A percentile compares a stretch with the other conserved stretches of the same genome.
Conservation (phyloP, 1,140 invertebrate genomes). For the Macrobrachium nipponense region DNA sequence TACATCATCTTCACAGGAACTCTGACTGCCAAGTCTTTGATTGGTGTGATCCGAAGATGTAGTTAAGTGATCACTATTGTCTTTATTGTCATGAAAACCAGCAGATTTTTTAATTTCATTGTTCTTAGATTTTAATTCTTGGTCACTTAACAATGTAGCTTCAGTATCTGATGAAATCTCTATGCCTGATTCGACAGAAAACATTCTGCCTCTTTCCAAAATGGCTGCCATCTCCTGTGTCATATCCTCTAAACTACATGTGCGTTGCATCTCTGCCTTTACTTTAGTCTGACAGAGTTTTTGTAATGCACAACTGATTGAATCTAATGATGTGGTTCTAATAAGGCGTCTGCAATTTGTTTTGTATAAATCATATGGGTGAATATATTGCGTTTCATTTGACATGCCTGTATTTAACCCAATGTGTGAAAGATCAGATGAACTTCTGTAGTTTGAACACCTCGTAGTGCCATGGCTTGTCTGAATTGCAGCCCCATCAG, state of each 20-base stretch:
- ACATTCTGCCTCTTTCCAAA: conserved; percentile 38
- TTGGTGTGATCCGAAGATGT: not conserved
- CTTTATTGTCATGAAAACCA: too few relatives aligned
- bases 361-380: conserved; percentile 49
- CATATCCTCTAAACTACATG: conserved; percentile 48
- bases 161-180: not conserved
- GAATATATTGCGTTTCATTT: conserved; percentile 8
- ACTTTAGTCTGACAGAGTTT: conserved; percentile 14
- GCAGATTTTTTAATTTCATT: too few relatives aligned
- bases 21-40: not conserved
- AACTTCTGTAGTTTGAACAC: conserved; percentile 34
- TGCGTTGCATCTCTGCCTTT: conserved; percentile 38
- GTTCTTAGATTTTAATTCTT: too few relatives aligned
- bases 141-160: too few relatives aligned
- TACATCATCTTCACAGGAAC: conserved; percentile 36
- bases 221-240: conserved; percentile 47
- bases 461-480: not conserved
- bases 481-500: not conserved
- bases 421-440: conserved; percentile 42
- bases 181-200: conserved; percentile 24
- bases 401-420: conserved; percentile 25
- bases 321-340: conserved; percentile 42
- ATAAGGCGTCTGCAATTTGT: conserved; percentile 28
- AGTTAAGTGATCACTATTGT: not conserved
- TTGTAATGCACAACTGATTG: conserved; percentile 22